These are phyloP conservation scores for Xenopus borealis DNA, from an alignment of 2,113 vertebrate species.

Conservation along the genomic window DNA sequence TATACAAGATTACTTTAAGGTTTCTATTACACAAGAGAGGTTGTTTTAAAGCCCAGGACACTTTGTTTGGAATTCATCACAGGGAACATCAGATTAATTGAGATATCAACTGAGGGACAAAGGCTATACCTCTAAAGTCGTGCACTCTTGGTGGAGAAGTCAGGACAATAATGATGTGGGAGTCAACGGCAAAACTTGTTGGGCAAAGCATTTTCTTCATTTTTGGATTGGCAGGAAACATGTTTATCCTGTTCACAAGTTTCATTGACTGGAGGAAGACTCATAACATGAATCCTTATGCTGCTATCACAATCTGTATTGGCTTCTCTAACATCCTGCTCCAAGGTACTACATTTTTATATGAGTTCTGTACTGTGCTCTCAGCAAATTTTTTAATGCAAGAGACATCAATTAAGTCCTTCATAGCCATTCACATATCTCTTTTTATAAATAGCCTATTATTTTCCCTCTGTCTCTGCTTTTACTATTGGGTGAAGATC, in stretches of 20 bases:
- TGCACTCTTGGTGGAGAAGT: too few species aligned
- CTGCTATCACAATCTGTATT: slow-evolving; percentile 47
- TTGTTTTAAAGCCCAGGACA: too few species aligned
- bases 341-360: slow-evolving; percentile 42
- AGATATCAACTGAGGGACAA: too few species aligned
- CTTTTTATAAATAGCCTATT: slow-evolving; percentile 24
- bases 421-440: slow-evolving; percentile 6
- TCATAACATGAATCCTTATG: slow-evolving; percentile 20
- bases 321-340: slow-evolving; percentile 42
- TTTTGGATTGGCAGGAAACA: slow-evolving; percentile 6
- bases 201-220: neutral
- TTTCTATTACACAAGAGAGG: too few species aligned
- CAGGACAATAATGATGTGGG: too few species aligned
- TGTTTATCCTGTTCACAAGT: slow-evolving; percentile 37
- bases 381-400: too few species aligned
- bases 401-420: neutral
- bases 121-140: too few species aligned
- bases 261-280: slow-evolving; percentile 43
- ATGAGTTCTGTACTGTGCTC: neutral
- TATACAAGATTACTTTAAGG: too few species aligned
- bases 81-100: too few species aligned
- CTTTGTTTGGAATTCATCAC: too few species aligned
- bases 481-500: slow-evolving; percentile 34
- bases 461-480: slow-evolving; percentile 20
- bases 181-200: neutral